Evolutionary conservation across 2,888 invertebrate species (phyloP).

Genomic region (Isotomurus palustris): DNA sequence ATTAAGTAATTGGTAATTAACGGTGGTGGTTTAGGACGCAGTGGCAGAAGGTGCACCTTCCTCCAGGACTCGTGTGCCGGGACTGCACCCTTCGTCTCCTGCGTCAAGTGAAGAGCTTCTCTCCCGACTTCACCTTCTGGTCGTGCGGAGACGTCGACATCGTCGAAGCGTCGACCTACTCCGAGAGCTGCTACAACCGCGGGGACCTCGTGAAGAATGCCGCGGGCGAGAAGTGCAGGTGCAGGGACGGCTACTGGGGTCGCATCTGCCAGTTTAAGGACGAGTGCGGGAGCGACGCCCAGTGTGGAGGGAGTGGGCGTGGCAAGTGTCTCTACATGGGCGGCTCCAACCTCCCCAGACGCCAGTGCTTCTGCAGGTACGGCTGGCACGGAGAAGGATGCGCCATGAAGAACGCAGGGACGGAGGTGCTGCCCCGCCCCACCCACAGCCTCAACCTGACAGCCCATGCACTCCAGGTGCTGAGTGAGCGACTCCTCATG

Average conservation of each 20-base stretch:
- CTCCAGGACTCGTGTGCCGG: constrained; percentile 72
- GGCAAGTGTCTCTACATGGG: constrained; percentile 42
- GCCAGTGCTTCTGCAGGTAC: constrained; percentile 42
- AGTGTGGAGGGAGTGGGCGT: constrained; percentile 32
- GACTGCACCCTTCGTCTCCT: constrained; percentile 86
- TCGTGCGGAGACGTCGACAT: constrained; percentile 94
- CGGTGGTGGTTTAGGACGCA: constrained; percentile 64
- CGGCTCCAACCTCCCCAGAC: constrained; percentile 39
- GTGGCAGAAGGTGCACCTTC: constrained; percentile 72
- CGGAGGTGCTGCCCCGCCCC: constrained; percentile 28
- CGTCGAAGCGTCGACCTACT: constrained; percentile 56
- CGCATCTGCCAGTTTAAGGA: constrained; percentile 43
- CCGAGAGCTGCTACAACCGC: constrained; percentile 78
- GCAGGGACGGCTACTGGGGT: constrained; percentile 42
- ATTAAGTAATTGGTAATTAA: not conserved
- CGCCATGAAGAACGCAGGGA: constrained; percentile 12
- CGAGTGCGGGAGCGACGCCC: constrained; percentile 39
- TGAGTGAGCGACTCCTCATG: constrained; percentile 38
- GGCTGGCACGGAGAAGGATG: constrained; percentile 40
- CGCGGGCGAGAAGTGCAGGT: constrained; percentile 54
- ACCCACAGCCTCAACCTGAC: constrained; percentile 33
- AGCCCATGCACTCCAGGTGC: constrained; percentile 30
- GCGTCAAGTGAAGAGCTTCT: constrained; percentile 87
- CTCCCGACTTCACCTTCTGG: constrained; percentile 77
- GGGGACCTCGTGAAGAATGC: constrained; percentile 75